Evolutionary conservation across 2,888 invertebrate genomes (phyloP), one percentile per base, ranked within the genome.

Genomic region (Pyrocoelia pectoralis): DNA sequence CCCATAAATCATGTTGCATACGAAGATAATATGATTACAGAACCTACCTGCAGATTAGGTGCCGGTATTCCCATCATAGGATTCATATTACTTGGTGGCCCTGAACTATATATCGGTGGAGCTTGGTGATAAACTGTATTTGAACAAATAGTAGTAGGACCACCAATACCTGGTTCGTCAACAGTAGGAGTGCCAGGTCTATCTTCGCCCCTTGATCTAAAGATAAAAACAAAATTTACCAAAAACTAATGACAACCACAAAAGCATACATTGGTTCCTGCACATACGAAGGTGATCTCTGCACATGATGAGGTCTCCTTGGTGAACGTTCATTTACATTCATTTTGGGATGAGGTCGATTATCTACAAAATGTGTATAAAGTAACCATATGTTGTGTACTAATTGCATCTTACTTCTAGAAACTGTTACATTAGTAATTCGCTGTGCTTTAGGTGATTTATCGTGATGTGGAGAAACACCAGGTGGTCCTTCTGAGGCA

Each of bases 111-210:
- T n/a, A 70, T 40, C 18, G 72, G 66, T 18, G 72, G 67, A 50
- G 66, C 69, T 41, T 70, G 49, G 10, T 69, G 68, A 65, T 72
- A 70, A 12, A 64, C 56, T 10, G 56, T 49, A 17, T 40, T 58
- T 1, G 29, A 13, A 28, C 49, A 48, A 4, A 54, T 56, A 12
- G 67, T 50, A 4, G 61, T 55, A 41, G 53, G 46, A 15, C 62
- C 63, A 2, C 65, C 68, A 46, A 68, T 68, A 9, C 77, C 81
- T 12, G 82, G 81, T 77, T 89, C 89, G 73, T 89, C 89, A 51
- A 90, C 86, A 0, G 91, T 91, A 1, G 91, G 91, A 6, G 91
- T 91, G 50, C 88, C 88, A 0, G 90, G 86, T 50, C 90, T 84
- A 73, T 89, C 90, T 77, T 89, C 89, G 6, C 49, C 61, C 38